phyloP scores from a whole-genome alignment of 2,797 vertebrate genomes.

The Presbytis comata region DNA sequence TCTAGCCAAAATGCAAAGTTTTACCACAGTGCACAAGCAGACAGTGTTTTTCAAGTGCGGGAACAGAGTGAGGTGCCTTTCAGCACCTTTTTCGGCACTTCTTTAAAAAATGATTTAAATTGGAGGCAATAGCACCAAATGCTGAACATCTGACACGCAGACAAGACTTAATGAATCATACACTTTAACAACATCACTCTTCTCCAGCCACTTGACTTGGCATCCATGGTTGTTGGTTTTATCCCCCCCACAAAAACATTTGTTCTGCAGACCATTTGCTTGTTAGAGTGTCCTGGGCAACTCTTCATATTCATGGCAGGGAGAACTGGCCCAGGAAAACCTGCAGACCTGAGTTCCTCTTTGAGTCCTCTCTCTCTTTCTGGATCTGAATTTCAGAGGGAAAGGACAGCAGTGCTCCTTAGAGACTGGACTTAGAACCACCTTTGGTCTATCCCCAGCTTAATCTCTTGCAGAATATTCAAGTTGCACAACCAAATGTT shows the following conservation, averaged over 20 bases:
- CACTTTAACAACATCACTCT: slow-evolving; percentile 47
- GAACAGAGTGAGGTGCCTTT: slow-evolving; percentile 81
- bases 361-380: not conserved
- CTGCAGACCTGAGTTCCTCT: not conserved
- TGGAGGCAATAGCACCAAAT: slow-evolving; percentile 85
- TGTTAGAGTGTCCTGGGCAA: slow-evolving; percentile 22
- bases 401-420: not conserved
- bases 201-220: slow-evolving; percentile 65
- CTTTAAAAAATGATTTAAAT: slow-evolving; percentile 87
- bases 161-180: slow-evolving; percentile 75
- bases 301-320: not conserved
- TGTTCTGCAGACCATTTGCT: slow-evolving; percentile 75
- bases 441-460: too few species aligned
- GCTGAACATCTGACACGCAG: slow-evolving; percentile 80
- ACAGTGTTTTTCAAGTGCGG: slow-evolving; percentile 82
- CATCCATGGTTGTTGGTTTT: not conserved
- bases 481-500: not conserved
- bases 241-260: slow-evolving; percentile 43
- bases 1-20: slow-evolving; percentile 90
- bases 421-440: not conserved
- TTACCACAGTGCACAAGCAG: slow-evolving; percentile 82
- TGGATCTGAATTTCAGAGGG: not conserved
- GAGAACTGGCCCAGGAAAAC: not conserved
- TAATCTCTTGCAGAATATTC: not conserved
- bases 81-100: slow-evolving; percentile 84